These are phyloP conservation scores for Terrapene triunguis DNA, from an alignment of 2,113 vertebrate species.

Conservation along the genomic window DNA sequence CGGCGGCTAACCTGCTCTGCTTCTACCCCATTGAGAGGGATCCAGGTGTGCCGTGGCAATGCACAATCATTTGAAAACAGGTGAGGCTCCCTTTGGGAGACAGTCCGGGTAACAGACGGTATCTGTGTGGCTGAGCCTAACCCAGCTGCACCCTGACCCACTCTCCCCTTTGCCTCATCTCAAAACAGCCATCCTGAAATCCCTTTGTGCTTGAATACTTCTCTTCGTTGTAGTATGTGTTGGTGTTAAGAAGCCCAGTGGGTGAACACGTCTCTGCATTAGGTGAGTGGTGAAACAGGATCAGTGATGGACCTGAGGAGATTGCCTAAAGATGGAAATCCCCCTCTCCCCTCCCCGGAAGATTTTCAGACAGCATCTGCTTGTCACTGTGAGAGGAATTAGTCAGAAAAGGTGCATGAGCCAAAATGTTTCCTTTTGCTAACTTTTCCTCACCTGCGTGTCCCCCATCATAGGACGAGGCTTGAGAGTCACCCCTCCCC, in stretches of 20 bases:
- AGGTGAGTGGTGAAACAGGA: neutral
- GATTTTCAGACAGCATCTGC: neutral
- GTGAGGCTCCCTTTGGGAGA: neutral
- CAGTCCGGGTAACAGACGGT: slow-evolving; percentile 17
- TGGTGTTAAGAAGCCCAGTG: neutral
- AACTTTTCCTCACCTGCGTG: accelerated
- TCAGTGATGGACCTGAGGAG: neutral
- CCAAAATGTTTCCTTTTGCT: neutral
- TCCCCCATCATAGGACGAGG: neutral
- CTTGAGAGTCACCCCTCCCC: neutral
- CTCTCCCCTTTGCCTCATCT: slow-evolving; percentile 1
- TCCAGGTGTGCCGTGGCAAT: neutral
- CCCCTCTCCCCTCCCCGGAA: neutral
- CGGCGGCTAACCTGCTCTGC: neutral
- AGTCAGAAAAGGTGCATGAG: neutral
- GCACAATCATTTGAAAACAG: neutral
- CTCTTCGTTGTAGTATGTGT: neutral
- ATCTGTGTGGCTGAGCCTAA: neutral
- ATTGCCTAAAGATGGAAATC: neutral
- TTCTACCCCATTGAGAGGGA: neutral
- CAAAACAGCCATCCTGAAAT: neutral
- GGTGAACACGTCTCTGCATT: neutral
- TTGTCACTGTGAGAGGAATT: neutral
- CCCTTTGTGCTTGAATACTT: neutral
- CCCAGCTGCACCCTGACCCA: slow-evolving; percentile 10